Base-by-base conservation (phyloP, 1,140 invertebrate species). In the Leptinotarsa undecemlineata region DNA sequence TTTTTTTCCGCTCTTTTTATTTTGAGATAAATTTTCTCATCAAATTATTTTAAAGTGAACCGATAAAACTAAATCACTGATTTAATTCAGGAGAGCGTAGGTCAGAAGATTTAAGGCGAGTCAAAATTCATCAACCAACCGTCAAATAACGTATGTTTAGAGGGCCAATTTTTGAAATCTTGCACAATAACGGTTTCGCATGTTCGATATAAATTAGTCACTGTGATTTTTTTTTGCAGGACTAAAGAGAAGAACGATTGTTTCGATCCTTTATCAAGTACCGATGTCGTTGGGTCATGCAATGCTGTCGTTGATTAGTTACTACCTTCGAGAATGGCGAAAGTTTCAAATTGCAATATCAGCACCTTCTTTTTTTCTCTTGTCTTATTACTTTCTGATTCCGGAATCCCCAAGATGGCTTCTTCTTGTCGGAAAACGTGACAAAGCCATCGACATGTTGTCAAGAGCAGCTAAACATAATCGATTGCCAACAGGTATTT, bases 351-450 rank as follows among this genome's bases (percentile, higher is more conserved):
- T 95, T 77, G 89, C 90, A 1, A 87, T 94, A 57, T 92, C 93
- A 0, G 81, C 93, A 19, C 92, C 93, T 15, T 90, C 92, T 0
- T 82, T 91, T 5, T 81, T 93, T 4, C 88, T 94, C 72, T 74
- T 95, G 11, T 87, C 89, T n/a, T 93, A 92, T 80, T 91, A 91
- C 72, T 94, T 89, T 85, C 80, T 93, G 3, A 83, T 95, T 69
- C 92, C 93, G 19, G 93, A 95, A 85, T 94, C 92, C 0, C 93
- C 94, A 0, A 88, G 94, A 70, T 95, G 94, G 94, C 86, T 95
- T 1, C 79, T 94, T 1, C 89, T 91, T 3, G 87, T 89, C 14
- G 92, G 92, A 0, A 89, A 86, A 77, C 85, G 91, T 6, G 90
- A 91, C 4, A 88, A 91, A 77, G 91, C 93, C 0, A 87, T 90